Evolutionary conservation across 2,113 vertebrate species (phyloP).

Genomic region (Tachysurus fulvidraco): DNA sequence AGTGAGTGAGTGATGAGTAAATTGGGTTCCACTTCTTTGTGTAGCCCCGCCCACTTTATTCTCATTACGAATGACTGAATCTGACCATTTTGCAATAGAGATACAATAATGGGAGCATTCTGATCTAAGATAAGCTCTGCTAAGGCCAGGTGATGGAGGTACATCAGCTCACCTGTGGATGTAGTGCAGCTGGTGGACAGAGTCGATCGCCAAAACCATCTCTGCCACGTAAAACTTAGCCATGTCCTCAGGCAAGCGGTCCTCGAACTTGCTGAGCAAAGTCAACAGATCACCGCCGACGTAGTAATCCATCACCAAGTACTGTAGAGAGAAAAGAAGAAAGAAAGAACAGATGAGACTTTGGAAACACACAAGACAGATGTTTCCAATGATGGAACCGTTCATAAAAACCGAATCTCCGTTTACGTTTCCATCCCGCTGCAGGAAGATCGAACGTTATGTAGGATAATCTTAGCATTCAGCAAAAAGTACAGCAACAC

Average conservation of each 20-base stretch:
- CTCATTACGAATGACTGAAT: neutral
- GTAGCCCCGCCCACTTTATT: neutral
- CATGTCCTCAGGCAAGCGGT: conserved; percentile 97
- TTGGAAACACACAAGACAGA: neutral
- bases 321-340: conserved; percentile 68
- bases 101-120: neutral
- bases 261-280: conserved; percentile 98
- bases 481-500: neutral
- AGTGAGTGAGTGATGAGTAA: too few relatives aligned
- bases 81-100: neutral
- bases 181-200: conserved; percentile 96
- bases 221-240: conserved; percentile 97
- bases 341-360: neutral
- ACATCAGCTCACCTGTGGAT: conserved; percentile 85
- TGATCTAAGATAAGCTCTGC: too few relatives aligned
- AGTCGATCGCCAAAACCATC: conserved; percentile 98
- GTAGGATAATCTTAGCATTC: neutral
- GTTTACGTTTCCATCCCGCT: neutral
- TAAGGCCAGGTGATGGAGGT: neutral
- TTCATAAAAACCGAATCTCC: neutral
- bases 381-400: neutral
- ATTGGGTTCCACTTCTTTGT: neutral
- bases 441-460: neutral
- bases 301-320: conserved; percentile 99
- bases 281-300: conserved; percentile 97